These are phyloP conservation scores for Spondyliosoma cantharus DNA, from an alignment of 2,797 vertebrate species.

Conservation along the genomic window DNA sequence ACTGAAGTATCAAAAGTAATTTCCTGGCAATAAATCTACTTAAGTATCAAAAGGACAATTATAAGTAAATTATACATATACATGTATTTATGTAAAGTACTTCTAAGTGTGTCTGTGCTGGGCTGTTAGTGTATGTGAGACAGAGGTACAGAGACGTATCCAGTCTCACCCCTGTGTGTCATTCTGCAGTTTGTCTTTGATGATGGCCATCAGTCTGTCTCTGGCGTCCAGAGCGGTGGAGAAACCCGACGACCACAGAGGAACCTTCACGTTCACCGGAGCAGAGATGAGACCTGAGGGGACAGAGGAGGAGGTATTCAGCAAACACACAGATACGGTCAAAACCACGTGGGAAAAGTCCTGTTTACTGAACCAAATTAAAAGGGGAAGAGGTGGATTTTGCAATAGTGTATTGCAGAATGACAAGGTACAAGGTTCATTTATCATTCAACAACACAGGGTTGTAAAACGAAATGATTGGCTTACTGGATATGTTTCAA, in stretches of 20 bases:
- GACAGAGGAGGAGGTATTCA: background rate
- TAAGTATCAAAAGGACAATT: too few relatives aligned
- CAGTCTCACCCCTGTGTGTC: constrained; percentile 72
- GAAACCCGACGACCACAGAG: constrained; percentile 79
- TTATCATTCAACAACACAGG: too few relatives aligned
- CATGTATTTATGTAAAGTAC: too few relatives aligned
- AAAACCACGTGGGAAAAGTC: background rate
- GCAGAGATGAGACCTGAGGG: constrained; percentile 80
- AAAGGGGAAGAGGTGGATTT: constrained; percentile 36
- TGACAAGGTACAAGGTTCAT: background rate
- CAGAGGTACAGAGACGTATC: background rate
- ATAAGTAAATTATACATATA: too few relatives aligned
- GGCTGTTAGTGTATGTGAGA: background rate
- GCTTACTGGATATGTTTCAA: background rate
- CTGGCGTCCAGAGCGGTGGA: constrained; percentile 75
- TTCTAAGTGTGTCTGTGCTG: background rate
- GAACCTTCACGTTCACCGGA: constrained; percentile 76
- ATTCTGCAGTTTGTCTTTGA: constrained; percentile 77
- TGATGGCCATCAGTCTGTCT: constrained; percentile 78
- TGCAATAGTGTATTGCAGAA: constrained; percentile 34
- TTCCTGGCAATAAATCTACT: too few relatives aligned
- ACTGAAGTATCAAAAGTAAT: too few relatives aligned
- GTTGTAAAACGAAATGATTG: too few relatives aligned
- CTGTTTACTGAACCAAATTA: background rate
- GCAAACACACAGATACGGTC: background rate